phyloP scores from a whole-genome alignment of 2,113 vertebrate species.

The Peucedramus taeniatus region DNA sequence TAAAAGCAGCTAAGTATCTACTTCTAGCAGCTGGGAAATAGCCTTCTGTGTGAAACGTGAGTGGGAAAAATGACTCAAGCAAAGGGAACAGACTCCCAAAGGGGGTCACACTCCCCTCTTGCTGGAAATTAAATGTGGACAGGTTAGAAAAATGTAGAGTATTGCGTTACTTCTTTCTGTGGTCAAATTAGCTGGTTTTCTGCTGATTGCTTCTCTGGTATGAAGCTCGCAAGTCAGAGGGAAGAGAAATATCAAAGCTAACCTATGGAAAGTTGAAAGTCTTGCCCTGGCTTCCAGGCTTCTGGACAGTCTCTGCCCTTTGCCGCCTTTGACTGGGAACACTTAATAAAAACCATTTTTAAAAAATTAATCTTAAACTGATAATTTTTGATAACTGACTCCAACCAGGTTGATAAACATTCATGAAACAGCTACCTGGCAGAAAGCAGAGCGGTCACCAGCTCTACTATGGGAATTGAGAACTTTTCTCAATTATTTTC shows the following conservation, averaged over 20 bases:
- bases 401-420: neutral
- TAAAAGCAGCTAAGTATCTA: neutral
- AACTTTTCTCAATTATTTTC: neutral
- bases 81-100: neutral
- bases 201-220: neutral
- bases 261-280: neutral
- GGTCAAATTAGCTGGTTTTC: neutral
- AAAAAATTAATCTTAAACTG: neutral
- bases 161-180: neutral
- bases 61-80: neutral
- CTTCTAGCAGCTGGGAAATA: constrained; percentile 1
- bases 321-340: neutral
- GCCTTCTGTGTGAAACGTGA: neutral
- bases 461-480: fast-evolving
- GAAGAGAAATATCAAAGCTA: neutral
- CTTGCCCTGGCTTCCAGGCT: neutral
- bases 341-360: neutral
- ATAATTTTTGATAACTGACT: neutral
- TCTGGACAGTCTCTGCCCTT: neutral
- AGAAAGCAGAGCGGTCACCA: neutral
- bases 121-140: neutral
- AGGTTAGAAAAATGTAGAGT: neutral
- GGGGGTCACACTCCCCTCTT: neutral
- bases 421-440: neutral
- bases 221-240: neutral